A percentile compares a stretch with the other conserved stretches of the same genome.
These are phyloP conservation scores for Meteorus colon DNA, from an alignment of 2,888 invertebrate species.

Conservation along the genomic window DNA sequence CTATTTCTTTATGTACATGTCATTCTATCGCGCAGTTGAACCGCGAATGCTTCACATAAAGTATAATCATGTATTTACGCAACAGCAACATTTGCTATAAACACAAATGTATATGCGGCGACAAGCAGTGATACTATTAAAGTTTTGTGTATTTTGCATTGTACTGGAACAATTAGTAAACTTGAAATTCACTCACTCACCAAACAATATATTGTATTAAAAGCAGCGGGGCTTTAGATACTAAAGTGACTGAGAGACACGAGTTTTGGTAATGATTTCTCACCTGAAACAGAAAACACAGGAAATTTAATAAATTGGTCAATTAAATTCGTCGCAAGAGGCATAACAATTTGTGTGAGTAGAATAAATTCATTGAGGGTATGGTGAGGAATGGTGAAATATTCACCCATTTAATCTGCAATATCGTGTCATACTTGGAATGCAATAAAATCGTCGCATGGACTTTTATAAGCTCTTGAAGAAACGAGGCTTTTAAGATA, in stretches of 20 bases:
- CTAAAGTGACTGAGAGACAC: conserved; percentile 7
- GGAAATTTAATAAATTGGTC: conserved; percentile 17
- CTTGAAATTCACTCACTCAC: conserved; percentile 24
- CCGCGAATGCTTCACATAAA: not conserved
- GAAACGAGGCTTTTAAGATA: conserved; percentile 42
- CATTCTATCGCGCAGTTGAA: not conserved
- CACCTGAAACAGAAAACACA: conserved; percentile 56
- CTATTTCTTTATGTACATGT: not conserved
- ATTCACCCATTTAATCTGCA: conserved; percentile 34
- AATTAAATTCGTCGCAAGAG: not conserved
- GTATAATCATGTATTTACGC: not conserved
- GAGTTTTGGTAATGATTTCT: conserved; percentile 43
- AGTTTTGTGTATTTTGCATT: conserved; percentile 14
- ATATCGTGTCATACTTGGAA: conserved; percentile 41
- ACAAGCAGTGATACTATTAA: conserved; percentile 12
- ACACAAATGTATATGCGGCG: not conserved
- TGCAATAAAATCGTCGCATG: conserved; percentile 50
- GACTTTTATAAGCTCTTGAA: conserved; percentile 51
- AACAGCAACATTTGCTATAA: not conserved
- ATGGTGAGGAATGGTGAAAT: not conserved
- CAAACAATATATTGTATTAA: conserved; percentile 13
- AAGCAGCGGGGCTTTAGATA: not conserved
- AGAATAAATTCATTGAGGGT: not conserved
- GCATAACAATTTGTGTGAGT: not conserved
- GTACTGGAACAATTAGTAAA: conserved; percentile 4